Evolutionary conservation across 2,113 vertebrate species (phyloP).

Genomic region (Thermophis baileyi): DNA sequence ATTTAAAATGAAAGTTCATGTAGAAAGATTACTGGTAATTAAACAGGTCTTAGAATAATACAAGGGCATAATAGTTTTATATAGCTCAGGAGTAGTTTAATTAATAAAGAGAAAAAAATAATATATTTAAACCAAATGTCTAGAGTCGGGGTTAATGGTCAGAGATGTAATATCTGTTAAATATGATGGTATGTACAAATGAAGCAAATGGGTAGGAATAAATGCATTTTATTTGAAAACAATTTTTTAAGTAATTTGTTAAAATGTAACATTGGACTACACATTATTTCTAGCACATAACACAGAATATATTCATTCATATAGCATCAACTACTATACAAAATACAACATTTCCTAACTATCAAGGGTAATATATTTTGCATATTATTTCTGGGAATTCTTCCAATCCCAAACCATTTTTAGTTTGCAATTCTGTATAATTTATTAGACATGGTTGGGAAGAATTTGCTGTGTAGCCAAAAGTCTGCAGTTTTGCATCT

Average conservation of each 20-base stretch:
- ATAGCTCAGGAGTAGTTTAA: not conserved
- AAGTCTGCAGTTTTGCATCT: constrained; percentile 63
- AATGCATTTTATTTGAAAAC: constrained; percentile 31
- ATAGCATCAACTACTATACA: constrained; percentile 67
- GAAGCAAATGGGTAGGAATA: constrained; percentile 21
- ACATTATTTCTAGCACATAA: constrained; percentile 67
- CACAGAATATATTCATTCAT: constrained; percentile 72
- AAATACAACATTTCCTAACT: constrained; percentile 64
- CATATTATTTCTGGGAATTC: constrained; percentile 77
- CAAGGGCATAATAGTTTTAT: not conserved
- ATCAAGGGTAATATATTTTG: constrained; percentile 76
- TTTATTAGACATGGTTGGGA: constrained; percentile 72
- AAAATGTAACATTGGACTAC: constrained; percentile 42
- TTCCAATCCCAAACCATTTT: constrained; percentile 69
- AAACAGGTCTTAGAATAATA: constrained; percentile 7
- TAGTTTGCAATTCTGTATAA: constrained; percentile 69
- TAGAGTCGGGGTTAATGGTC: not conserved
- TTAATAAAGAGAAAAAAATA: not conserved
- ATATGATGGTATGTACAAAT: not conserved
- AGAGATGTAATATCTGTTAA: not conserved
- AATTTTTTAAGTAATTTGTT: constrained; percentile 38
- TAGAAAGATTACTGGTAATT: not conserved
- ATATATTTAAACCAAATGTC: not conserved
- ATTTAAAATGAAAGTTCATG: not conserved
- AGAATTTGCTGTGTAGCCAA: constrained; percentile 66